These are phyloP conservation scores for Serrognathus titanus DNA, from an alignment of 2,888 invertebrate species.

Conservation along the genomic window DNA sequence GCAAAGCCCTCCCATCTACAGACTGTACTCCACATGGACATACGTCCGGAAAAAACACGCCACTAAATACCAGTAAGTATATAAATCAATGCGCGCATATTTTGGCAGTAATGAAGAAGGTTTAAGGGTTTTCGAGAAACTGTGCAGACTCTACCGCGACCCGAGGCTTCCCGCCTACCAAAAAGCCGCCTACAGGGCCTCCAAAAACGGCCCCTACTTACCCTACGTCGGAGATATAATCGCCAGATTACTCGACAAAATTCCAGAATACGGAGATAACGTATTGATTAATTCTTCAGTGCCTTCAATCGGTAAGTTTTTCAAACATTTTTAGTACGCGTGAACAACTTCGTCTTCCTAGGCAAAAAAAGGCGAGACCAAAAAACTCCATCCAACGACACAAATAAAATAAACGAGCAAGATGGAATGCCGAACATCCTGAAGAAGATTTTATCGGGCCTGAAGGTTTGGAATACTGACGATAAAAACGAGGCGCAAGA, in stretches of 20 bases:
- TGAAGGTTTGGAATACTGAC: constrained; percentile 18
- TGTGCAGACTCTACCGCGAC: constrained; percentile 51
- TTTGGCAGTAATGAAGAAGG: constrained; percentile 3
- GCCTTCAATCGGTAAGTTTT: constrained; percentile 12
- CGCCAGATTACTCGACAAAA: constrained; percentile 43
- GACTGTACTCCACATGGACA: constrained; percentile 52
- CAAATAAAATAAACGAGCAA: neutral
- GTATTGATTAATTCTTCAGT: constrained; percentile 17
- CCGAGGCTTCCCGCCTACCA: constrained; percentile 46
- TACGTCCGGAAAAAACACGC: constrained; percentile 52
- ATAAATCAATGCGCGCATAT: neutral
- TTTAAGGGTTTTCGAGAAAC: constrained; percentile 48
- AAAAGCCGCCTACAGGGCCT: constrained; percentile 45
- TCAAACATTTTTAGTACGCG: neutral
- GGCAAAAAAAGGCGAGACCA: neutral
- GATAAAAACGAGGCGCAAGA: constrained; percentile 8
- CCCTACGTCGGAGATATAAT: constrained; percentile 53
- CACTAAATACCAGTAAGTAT: constrained; percentile 50
- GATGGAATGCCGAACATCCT: constrained; percentile 15
- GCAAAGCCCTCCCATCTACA: constrained; percentile 54
- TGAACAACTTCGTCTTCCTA: neutral
- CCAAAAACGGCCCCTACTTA: constrained; percentile 46
- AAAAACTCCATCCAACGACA: neutral
- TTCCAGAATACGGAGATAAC: constrained; percentile 35
- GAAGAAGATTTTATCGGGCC: constrained; percentile 20